Base-by-base conservation (phyloP, 2,113 vertebrate species). In the Panthera leo region DNA sequence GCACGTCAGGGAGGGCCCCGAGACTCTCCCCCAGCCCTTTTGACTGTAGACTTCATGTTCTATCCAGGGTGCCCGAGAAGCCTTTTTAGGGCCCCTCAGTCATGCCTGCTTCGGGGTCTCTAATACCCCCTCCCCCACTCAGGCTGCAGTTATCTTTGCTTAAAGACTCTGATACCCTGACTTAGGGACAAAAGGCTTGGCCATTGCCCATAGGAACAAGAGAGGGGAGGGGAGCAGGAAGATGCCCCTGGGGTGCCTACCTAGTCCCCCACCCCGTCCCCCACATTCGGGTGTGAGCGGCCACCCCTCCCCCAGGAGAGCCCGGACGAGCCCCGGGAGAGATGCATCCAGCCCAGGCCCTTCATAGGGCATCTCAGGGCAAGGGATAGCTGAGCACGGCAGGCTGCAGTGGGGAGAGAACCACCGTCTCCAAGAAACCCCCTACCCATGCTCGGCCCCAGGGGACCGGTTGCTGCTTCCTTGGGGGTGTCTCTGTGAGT, bases 361-460 rank as follows among this genome's bases (percentile, higher is more conserved):
- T 34, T 67, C 34, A 7, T 34, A 11, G 10, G 23, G 75, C 27
- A 45, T n/a, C 58, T 70, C 18, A 29, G 61, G n/a, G 84, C 1
- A 0, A 51, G 19, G 1, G 4, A 48, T 0, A 34, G 15, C 8
- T 53, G 7, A 73, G 29, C 0, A 2, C 2, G 1, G 7, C 14
- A 6, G 2, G 21, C 83, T 1, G 14, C 3, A 36, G 45, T 18
- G 15, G 12, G 9, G 51, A 3, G n/a, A 10, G 9, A 19, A 34
- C 3, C 19, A 27, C 8, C 55, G 13, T 21, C 71, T 76, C 65
- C 4, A 6, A 2, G 53, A 27, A 63, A 45, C 36, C 90, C 29
- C 23, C n/a, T 58, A 18, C 2, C 21, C 25, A 0, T 0, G 0
- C 80, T 36, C 23, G 55, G 68, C 89, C 55, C 29, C 68, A 16